Evolutionary conservation across 2,888 invertebrate species (phyloP).

Genomic region (Ormyrus rosae): DNA sequence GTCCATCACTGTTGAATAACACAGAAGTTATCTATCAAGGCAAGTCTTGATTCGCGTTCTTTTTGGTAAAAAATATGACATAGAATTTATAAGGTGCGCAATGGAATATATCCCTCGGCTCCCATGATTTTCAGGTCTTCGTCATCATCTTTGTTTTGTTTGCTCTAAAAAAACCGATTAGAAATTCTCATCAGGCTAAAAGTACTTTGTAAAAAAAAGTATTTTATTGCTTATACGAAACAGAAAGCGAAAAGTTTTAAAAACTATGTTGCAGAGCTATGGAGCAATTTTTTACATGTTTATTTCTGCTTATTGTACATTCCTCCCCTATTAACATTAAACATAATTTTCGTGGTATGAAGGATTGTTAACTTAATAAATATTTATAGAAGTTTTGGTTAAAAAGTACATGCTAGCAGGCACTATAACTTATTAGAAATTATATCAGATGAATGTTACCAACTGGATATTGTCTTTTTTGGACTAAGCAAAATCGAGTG

Average conservation of each 20-base stretch:
- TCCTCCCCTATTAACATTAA: constrained; percentile 66
- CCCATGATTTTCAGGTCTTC: constrained; percentile 72
- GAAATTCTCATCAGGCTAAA: constrained; percentile 18
- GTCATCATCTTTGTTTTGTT: constrained; percentile 67
- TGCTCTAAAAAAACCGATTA: constrained; percentile 70
- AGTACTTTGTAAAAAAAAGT: not conserved
- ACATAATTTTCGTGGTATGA: constrained; percentile 70
- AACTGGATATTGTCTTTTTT: too few relatives aligned
- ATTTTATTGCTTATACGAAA: constrained; percentile 13
- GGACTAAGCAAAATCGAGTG: too few relatives aligned
- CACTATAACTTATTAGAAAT: too few relatives aligned
- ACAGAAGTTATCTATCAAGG: not conserved
- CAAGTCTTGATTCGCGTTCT: not conserved
- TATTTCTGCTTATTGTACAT: not conserved
- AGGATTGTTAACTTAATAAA: not conserved
- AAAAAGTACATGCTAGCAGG: not conserved
- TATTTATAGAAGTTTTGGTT: not conserved
- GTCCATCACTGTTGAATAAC: not conserved
- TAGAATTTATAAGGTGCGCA: constrained; percentile 69
- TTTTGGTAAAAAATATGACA: constrained; percentile 48
- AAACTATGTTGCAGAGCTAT: constrained; percentile 8
- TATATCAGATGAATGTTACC: too few relatives aligned
- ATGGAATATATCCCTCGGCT: constrained; percentile 74
- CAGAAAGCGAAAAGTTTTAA: constrained; percentile 26
- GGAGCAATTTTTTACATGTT: not conserved